Evolutionary conservation across 2,888 invertebrate species (phyloP), one percentile per base, ranked within the genome.

Genomic region (Limenitis arthemis): DNA sequence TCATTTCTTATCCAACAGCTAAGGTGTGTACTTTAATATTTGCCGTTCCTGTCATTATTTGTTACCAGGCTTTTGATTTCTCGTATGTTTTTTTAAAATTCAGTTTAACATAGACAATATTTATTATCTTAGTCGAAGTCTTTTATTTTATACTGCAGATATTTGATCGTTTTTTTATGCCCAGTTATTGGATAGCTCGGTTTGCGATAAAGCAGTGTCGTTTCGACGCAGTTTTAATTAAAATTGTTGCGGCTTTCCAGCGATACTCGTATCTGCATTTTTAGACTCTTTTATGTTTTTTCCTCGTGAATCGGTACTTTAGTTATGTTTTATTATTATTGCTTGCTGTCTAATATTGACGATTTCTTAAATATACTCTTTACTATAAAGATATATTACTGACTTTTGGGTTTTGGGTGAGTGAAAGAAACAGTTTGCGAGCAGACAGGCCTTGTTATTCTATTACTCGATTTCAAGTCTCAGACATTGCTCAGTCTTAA

Each of bases 151-250:
- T 43, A 39, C 43, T 39, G 49, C 38, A 38, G 49, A 8, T 48
- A 30, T 49, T 39, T 34, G 39, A 38, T 44, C 44, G 44, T 44
- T 44, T 44, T 44, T 44, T 39, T 51, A 47, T 41, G 44, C n/a
- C 41, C 31, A 11, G 52, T 52, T 49, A 55, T 46, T 52, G 49
- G 36, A 40, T 49, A 49, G 53, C 32, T 41, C 42, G 41, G 46
- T 33, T 38, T 38, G 49, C 46, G 39, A 38, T 47, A 48, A 49
- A 51, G 46, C 40, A 44, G 52, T 52, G 42, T 52, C 52, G 49
- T 52, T 43, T 46, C 55, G 52, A 55, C 52, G 52, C 52, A 52
- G 55, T 46, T 55, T 55, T 55, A 55, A 55, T 55, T 55, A 55
- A 55, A 55, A 55, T 47, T 49, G 44, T 52, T 52, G 49, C 48